phyloP scores from a whole-genome alignment of 2,888 invertebrate genomes.

The Polyommatus icarus region DNA sequence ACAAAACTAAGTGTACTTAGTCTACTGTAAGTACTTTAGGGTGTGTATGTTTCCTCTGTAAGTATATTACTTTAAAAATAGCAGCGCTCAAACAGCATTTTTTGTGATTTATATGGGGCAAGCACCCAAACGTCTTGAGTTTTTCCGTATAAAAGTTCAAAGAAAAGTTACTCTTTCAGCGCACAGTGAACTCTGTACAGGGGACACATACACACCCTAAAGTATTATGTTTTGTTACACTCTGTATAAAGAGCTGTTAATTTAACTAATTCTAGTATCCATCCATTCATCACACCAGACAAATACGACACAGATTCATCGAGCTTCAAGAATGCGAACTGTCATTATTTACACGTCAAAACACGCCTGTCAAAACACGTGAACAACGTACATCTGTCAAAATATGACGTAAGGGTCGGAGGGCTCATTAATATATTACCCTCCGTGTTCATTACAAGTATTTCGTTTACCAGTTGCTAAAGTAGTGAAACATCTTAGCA shows the following conservation, averaged over 20 bases:
- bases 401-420: constrained; percentile 15
- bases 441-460: neutral
- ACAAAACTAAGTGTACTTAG: no score
- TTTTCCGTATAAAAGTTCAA: no score
- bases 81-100: no score
- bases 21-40: no score
- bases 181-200: no score
- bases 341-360: constrained; percentile 23
- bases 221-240: no score
- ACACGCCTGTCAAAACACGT: constrained; percentile 5
- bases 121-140: no score
- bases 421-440: neutral
- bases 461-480: neutral
- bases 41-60: no score
- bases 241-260: neutral
- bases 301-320: constrained; percentile 17
- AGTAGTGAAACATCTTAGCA: neutral
- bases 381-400: constrained; percentile 8
- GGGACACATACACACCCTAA: no score
- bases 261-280: neutral
- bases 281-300: constrained; percentile 17
- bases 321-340: constrained; percentile 4
- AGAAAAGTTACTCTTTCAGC: no score
- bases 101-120: no score
- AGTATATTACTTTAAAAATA: no score